phyloP scores from a whole-genome alignment of 2,888 invertebrate species.

The Lumbricus terrestris region DNA sequence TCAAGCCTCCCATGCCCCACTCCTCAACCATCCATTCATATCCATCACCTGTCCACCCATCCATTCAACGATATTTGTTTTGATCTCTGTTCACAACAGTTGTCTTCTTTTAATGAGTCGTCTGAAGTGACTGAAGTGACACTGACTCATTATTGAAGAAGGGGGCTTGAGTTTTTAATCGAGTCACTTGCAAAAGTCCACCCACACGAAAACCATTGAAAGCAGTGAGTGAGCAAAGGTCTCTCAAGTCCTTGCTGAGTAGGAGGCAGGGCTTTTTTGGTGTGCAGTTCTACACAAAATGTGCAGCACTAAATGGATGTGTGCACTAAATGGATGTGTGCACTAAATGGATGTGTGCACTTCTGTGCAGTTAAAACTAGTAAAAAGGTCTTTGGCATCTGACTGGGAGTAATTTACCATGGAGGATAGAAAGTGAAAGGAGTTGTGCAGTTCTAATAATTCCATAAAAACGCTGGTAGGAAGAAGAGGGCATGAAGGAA shows the following conservation, averaged over 20 bases:
- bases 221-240: background rate
- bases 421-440: no score
- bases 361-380: no score
- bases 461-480: no score
- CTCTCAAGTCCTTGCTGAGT: background rate
- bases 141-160: background rate
- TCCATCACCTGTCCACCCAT: background rate
- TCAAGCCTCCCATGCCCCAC: background rate
- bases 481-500: background rate
- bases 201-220: background rate
- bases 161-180: background rate
- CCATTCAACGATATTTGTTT: background rate
- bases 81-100: background rate
- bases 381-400: no score
- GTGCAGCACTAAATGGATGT: no score
- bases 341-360: no score
- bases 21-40: background rate
- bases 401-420: no score
- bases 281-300: no score
- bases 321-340: no score
- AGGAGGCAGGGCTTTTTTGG: no score
- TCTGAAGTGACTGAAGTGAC: background rate
- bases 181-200: background rate
- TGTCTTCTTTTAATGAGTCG: background rate
- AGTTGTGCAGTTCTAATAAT: no score